Evolutionary conservation across 1,140 invertebrate genomes (phyloP).

Genomic region (Aricia agestis): DNA sequence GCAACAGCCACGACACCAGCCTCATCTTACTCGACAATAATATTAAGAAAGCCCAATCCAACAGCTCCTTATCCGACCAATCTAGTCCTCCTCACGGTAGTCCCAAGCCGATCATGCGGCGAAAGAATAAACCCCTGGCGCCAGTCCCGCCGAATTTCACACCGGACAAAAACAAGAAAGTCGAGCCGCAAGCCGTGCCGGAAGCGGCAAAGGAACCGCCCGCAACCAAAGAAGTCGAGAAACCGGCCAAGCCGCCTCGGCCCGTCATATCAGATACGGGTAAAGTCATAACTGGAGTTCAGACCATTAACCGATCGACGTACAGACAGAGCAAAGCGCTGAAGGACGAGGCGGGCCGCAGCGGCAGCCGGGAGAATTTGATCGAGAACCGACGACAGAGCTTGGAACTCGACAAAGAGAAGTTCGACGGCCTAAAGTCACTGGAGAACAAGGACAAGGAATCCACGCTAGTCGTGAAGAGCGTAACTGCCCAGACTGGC

Average conservation of each 20-base stretch:
- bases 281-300: constrained; percentile 67
- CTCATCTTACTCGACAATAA: constrained; percentile 70
- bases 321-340: constrained; percentile 65
- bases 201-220: constrained; percentile 43
- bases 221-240: constrained; percentile 48
- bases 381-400: constrained; percentile 64
- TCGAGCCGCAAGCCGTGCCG: constrained; percentile 39
- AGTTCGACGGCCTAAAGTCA: constrained; percentile 40
- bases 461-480: constrained; percentile 52
- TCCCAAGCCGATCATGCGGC: constrained; percentile 82
- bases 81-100: constrained; percentile 82
- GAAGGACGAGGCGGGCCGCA: constrained; percentile 53
- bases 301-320: constrained; percentile 72
- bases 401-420: constrained; percentile 67
- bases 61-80: constrained; percentile 80
- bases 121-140: constrained; percentile 82
- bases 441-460: constrained; percentile 40
- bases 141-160: constrained; percentile 80
- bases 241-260: constrained; percentile 78
- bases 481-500: constrained; percentile 52
- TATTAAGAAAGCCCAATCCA: constrained; percentile 82
- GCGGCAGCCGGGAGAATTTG: constrained; percentile 64
- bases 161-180: constrained; percentile 60
- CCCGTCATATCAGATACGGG: constrained; percentile 67
- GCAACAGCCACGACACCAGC: constrained; percentile 75